Conservation (phyloP, 2,113 vertebrate species). For the Oryzias javanicus region DNA sequence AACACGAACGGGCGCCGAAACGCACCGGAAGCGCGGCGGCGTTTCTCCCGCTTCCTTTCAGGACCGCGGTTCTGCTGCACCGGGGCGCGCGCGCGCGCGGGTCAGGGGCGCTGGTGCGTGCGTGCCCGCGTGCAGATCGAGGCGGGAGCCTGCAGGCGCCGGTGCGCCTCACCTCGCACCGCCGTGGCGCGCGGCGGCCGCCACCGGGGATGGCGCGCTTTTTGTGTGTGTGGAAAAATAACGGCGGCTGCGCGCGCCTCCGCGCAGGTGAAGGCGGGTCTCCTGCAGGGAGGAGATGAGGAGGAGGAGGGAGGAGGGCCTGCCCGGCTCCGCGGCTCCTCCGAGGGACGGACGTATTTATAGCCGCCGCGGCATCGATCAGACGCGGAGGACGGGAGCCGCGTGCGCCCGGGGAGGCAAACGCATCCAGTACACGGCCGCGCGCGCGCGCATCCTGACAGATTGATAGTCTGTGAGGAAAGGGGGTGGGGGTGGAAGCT, state of each 20-base stretch:
- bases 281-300: background rate
- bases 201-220: background rate
- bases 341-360: conserved; percentile 55
- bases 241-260: background rate
- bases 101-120: background rate
- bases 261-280: conserved; percentile 39
- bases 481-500: background rate
- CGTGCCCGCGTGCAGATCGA: background rate
- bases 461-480: conserved; percentile 6
- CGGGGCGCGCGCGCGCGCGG: conserved; percentile 1
- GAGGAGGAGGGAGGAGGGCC: conserved; percentile 16
- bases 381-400: conserved; percentile 5
- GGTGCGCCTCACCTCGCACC: conserved; percentile 27
- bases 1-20: conserved; percentile 7
- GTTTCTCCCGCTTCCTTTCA: background rate
- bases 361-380: conserved; percentile 55
- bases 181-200: background rate
- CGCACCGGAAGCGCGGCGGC: background rate
- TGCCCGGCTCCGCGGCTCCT: conserved; percentile 31
- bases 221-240: background rate
- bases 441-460: conserved; percentile 3
- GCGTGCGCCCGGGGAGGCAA: no score
- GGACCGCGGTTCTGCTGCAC: background rate
- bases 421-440: background rate
- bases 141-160: conserved; percentile 24